phyloP scores from a whole-genome alignment of 2,888 invertebrate species.

The Dioctria linearis region DNA sequence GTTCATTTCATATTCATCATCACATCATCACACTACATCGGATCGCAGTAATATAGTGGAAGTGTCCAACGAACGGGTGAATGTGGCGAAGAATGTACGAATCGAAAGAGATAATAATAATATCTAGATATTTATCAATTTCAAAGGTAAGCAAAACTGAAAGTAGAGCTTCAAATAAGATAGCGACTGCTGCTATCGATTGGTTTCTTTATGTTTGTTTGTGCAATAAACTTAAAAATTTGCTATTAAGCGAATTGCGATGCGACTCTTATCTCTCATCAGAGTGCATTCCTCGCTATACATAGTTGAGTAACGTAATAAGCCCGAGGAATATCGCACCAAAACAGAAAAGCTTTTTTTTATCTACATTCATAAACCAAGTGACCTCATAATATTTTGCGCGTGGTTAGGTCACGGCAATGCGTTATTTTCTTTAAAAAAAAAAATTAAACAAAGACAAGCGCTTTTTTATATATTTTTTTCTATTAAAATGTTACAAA shows the following conservation, averaged over 20 bases:
- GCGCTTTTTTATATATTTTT: no score
- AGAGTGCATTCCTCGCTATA: no score
- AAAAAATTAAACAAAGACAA: no score
- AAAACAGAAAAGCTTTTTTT: constrained; percentile 27
- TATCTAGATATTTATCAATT: constrained; percentile 1
- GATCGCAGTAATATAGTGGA: no score
- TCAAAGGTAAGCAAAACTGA: constrained; percentile 34
- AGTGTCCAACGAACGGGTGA: no score
- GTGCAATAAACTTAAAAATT: no score
- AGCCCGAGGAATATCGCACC: not conserved
- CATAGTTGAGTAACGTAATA: not conserved
- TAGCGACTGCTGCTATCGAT: not conserved
- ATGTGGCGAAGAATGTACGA: constrained; percentile 10
- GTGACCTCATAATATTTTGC: constrained; percentile 34
- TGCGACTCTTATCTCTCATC: no score
- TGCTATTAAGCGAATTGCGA: no score
- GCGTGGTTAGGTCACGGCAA: constrained; percentile 15
- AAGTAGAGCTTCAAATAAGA: constrained; percentile 16
- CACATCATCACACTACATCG: no score
- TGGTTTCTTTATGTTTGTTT: not conserved
- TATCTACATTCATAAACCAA: constrained; percentile 3
- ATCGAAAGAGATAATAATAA: constrained; percentile 13
- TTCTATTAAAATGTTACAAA: no score
- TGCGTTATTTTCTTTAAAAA: no score
- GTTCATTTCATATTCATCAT: no score